phyloP scores from a whole-genome alignment of 2,797 vertebrate species.

The Falco rusticolus region DNA sequence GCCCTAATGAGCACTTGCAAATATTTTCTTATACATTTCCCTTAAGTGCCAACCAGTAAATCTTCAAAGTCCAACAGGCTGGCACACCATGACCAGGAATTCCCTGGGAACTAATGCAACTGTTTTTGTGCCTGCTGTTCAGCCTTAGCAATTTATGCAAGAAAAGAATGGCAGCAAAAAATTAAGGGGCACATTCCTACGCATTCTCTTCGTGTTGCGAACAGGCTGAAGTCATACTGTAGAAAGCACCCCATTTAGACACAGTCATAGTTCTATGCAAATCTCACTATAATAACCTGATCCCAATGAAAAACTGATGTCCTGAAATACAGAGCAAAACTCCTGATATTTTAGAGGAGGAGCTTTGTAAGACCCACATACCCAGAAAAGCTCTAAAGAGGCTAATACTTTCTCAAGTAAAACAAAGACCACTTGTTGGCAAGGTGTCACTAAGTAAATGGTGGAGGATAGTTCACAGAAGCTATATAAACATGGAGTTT shows the following conservation, averaged over 20 bases:
- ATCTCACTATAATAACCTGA: neutral
- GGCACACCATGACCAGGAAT: constrained; percentile 30
- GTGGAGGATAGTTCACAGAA: neutral
- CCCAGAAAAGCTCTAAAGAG: neutral
- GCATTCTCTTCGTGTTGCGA: neutral
- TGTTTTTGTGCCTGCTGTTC: constrained; percentile 38
- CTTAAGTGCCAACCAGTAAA: constrained; percentile 25
- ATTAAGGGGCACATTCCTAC: neutral
- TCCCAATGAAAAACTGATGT: neutral
- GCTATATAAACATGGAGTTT: neutral
- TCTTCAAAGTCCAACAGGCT: constrained; percentile 39
- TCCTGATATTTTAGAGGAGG: neutral
- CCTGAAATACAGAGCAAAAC: neutral
- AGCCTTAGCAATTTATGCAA: neutral
- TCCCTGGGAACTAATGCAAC: constrained; percentile 21
- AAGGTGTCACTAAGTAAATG: neutral
- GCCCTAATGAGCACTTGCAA: constrained; percentile 41
- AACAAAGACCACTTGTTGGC: neutral
- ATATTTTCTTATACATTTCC: constrained; percentile 55
- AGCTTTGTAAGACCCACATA: neutral
- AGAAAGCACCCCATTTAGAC: neutral
- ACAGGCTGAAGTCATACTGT: neutral
- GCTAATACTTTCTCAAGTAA: neutral
- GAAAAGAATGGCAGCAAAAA: neutral
- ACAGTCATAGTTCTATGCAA: neutral